Evolutionary conservation across 2,888 invertebrate genomes (phyloP).

Genomic region (Ariolimax columbianus): DNA sequence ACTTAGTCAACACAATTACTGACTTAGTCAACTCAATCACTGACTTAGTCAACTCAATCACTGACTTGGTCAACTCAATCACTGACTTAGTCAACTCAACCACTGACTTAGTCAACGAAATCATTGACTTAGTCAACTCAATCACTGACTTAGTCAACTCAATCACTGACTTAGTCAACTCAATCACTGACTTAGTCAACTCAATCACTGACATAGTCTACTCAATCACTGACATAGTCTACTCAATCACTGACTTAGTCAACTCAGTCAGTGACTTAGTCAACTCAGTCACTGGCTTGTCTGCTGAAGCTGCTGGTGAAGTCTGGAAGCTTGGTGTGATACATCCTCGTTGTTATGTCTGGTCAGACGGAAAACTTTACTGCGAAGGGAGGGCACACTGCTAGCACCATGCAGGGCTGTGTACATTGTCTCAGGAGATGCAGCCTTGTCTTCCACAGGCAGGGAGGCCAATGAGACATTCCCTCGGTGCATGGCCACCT

Average conservation of each 20-base stretch:
- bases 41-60: too few relatives aligned
- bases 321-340: constrained; percentile 68
- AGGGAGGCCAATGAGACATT: constrained; percentile 80
- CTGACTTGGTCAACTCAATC: too few relatives aligned
- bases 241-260: too few relatives aligned
- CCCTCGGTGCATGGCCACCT: constrained; percentile 78
- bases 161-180: too few relatives aligned
- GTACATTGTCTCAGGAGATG: constrained; percentile 82
- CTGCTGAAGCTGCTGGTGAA: constrained; percentile 62
- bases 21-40: not conserved
- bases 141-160: too few relatives aligned
- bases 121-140: too few relatives aligned
- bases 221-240: not conserved
- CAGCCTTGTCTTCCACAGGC: constrained; percentile 81
- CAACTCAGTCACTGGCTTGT: not conserved
- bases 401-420: constrained; percentile 69
- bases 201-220: too few relatives aligned
- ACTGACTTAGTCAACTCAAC: too few relatives aligned
- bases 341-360: constrained; percentile 71
- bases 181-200: too few relatives aligned
- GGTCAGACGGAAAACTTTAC: constrained; percentile 73
- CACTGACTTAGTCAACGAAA: too few relatives aligned
- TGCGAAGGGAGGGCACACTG: constrained; percentile 64
- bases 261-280: too few relatives aligned
- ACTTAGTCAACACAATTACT: too few relatives aligned